Evolutionary conservation across 2,888 invertebrate genomes (phyloP), one percentile per base, ranked within the genome.

Genomic region (Chymomyza procnemis): DNA sequence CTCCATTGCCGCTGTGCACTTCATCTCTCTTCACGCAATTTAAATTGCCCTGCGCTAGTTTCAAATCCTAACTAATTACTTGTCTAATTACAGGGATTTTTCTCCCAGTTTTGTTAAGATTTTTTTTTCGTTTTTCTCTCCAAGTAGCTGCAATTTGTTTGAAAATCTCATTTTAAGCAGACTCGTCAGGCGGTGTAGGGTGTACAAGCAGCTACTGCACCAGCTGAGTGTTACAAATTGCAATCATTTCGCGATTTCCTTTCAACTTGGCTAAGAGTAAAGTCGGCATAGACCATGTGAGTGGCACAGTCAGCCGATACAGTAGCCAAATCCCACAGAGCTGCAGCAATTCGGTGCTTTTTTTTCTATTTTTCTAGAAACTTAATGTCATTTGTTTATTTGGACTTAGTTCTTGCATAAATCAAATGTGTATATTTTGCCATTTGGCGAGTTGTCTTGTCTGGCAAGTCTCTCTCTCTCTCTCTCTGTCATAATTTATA

Each of bases 91-190:
- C 88, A 66, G 68, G 75, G 78, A 79, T 82, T 85, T 87, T 73
- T 72, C 34, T 34, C 4, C 34, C 9, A 34, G 8, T 34, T 34
- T 34, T 34, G 6, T 34, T 34, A 9, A n/a, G n/a, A 2, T 34
- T 34, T 0, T 26, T 3, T 22, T 22, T 4, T 22, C 2, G 3
- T 26, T 26, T 26, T 26, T 26, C 9, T 61, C 50, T 64, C 71
- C 75, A 87, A 87, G 79, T 79, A 77, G 75, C 75, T 75, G 81
- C 85, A 81, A 88, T 87, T 88, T 81, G 87, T 87, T 78, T 74
- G 66, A 68, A 76, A 80, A 85, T 80, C 73, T 64, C 71, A 73
- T 75, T 73, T 75, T 73, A 79, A 81, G 73, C 73, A 73, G 69
- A 58, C 58, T 69, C 68, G n/a, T n/a, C 65, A 61, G 65, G 66